Conservation (phyloP, 2,888 invertebrate species). For the Calephelis perditalis region DNA sequence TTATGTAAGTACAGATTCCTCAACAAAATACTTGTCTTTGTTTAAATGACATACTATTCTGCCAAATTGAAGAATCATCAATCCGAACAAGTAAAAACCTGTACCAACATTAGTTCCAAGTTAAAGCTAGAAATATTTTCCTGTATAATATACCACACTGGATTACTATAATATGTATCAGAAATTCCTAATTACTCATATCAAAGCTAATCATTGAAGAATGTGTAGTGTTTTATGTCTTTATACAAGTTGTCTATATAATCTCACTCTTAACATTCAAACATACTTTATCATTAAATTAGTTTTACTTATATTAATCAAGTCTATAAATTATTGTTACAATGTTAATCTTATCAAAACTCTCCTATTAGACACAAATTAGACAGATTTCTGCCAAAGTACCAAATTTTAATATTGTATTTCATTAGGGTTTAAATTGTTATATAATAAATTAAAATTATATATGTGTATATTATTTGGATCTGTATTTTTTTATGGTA, state of each 20-base stretch:
- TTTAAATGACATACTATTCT: too few species aligned
- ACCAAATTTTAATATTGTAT: constrained; percentile 14
- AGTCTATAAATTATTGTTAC: constrained; percentile 41
- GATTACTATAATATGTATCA: not conserved
- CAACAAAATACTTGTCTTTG: too few species aligned
- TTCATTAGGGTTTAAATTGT: too few species aligned
- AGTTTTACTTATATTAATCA: constrained; percentile 31
- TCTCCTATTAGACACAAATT: constrained; percentile 4
- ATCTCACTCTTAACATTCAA: constrained; percentile 11
- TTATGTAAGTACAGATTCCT: too few species aligned
- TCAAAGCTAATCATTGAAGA: not conserved
- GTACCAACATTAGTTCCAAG: not conserved
- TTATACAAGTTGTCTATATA: constrained; percentile 2
- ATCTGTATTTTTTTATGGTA: too few species aligned
- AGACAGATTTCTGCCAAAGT: too few species aligned
- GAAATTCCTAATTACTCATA: not conserved
- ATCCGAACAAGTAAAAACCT: not conserved
- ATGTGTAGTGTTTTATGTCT: not conserved
- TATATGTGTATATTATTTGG: too few species aligned
- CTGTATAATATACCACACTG: not conserved
- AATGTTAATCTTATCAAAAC: constrained; percentile 28
- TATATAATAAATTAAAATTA: too few species aligned
- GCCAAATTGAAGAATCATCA: too few species aligned
- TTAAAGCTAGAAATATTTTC: not conserved
- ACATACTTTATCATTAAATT: constrained; percentile 27